These are phyloP conservation scores for Lota lota DNA, from an alignment of 2,113 vertebrate genomes.

Conservation along the genomic window DNA sequence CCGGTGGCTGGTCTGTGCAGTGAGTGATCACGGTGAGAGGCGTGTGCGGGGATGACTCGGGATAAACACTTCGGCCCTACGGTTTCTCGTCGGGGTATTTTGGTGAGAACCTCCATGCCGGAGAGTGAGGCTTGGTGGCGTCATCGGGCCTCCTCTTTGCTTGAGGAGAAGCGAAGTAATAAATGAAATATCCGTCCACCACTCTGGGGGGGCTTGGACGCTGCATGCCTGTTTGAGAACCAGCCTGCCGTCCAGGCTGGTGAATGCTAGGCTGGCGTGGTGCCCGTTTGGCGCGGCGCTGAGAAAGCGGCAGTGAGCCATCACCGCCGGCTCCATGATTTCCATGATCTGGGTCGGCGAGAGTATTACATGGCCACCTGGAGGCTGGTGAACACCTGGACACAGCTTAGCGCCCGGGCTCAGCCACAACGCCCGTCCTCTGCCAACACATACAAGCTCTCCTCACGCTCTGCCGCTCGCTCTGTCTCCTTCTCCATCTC, in stretches of 20 bases:
- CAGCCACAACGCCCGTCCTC: conserved; percentile 46
- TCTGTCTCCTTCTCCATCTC: too few relatives aligned
- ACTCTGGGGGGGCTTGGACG: conserved; percentile 25
- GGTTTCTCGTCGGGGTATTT: too few relatives aligned
- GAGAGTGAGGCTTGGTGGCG: too few relatives aligned
- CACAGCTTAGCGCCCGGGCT: conserved; percentile 54
- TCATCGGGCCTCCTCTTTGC: conserved; percentile 27
- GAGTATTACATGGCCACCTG: conserved; percentile 71
- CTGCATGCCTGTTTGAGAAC: conserved; percentile 33
- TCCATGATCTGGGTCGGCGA: conserved; percentile 62
- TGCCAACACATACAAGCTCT: conserved; percentile 36
- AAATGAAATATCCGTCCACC: conserved; percentile 21
- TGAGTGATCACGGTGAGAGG: too few relatives aligned
- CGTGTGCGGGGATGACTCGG: too few relatives aligned
- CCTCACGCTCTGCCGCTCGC: conserved; percentile 18
- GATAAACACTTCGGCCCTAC: too few relatives aligned
- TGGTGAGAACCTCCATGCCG: too few relatives aligned
- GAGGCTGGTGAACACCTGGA: conserved; percentile 64
- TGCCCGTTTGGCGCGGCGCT: conserved; percentile 47
- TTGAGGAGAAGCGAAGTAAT: conserved; percentile 29
- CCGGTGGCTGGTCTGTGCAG: conserved; percentile 9
- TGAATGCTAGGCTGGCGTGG: conserved; percentile 56
- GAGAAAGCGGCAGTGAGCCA: conserved; percentile 46
- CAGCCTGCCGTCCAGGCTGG: conserved; percentile 1
- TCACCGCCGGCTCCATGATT: conserved; percentile 56